A percentile compares a stretch with the other conserved stretches of the same genome.
phyloP scores from a whole-genome alignment of 1,140 invertebrate genomes.

The Atta texana region DNA sequence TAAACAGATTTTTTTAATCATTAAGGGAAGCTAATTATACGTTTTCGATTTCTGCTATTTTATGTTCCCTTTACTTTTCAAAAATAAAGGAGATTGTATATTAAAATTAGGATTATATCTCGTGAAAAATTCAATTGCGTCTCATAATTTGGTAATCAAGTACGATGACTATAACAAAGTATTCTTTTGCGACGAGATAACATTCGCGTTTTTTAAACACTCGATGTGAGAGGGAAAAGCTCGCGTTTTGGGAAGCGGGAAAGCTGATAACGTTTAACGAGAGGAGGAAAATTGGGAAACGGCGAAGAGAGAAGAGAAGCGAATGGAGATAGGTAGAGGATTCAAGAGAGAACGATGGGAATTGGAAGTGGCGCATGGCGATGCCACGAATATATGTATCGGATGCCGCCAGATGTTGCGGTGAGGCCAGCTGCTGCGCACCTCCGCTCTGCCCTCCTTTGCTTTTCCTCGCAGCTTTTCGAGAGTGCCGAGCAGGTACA shows the following conservation, averaged over 20 bases:
- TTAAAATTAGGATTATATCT: not conserved
- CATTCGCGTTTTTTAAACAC: not conserved
- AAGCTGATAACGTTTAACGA: no score
- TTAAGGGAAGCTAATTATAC: not conserved
- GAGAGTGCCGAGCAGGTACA: conserved; percentile 71
- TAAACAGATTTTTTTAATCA: conserved; percentile 24
- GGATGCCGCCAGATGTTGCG: conserved; percentile 78
- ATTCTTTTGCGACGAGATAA: not conserved
- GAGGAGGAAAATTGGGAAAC: conserved; percentile 54
- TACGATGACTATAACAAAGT: not conserved
- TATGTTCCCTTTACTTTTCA: not conserved
- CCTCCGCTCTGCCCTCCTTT: conserved; percentile 72
- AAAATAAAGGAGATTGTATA: not conserved
- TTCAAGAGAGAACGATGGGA: conserved; percentile 36
- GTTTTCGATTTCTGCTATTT: not conserved
- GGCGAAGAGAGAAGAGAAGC: not conserved
- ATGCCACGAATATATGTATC: conserved; percentile 77
- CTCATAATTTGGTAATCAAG: not conserved
- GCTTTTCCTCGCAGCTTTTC: conserved; percentile 77
- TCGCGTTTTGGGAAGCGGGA: not conserved
- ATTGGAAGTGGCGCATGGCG: conserved; percentile 76
- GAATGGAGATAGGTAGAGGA: conserved; percentile 25
- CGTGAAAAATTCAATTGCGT: not conserved
- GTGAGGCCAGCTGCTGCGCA: conserved; percentile 74
- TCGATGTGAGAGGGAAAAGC: not conserved